Base-by-base conservation (phyloP, 2,888 invertebrate genomes). In the Nasonovia ribisnigri region DNA sequence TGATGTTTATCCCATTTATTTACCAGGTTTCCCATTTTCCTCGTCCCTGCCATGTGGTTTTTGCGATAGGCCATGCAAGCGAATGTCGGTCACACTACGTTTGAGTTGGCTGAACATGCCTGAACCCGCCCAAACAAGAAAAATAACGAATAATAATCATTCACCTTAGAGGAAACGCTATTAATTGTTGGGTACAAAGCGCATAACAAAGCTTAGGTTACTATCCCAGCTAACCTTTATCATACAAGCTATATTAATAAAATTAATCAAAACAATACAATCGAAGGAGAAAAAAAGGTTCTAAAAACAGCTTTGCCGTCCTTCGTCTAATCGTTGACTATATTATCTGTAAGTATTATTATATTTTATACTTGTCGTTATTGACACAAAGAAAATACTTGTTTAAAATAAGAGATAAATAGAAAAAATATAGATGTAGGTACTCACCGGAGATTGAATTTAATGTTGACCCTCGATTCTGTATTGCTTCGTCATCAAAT, bases 71-170 rank as follows among this genome's bases (percentile, higher is more conserved):
- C 95, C 95, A 95, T 95, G 95, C 95, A 97, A 97, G 96, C 97
- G 97, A 96, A 98, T 97, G 96, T 98, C 98, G 96, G 98, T 98
- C 96, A 98, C 97, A 97, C 98, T 98, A 97, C 98, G 97, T 97
- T 98, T 98, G 96, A 98, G 97, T 96, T 98, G 97, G 96, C 97
- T 97, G 97, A 98, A 97, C 97, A 98, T 97, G 97, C 98, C 98
- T 98, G 97, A 97, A 92, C 93, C 86, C 93, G 3, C 89, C 93
- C 86, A 93, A 93, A 93, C 89, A 89, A 93, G n/a, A 89, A 93
- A 93, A 93, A 90, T 90, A 90, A 93, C 84, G 67, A 86, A 90
- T 90, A 93, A 90, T 93, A 93, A 90, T 90, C 90, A 90, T 88
- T 86, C 48, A 86, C 60, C 84, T 48, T 86, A 46, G 57, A 90